These are phyloP conservation scores for Heliconius erato DNA, from an alignment of 2,888 invertebrate species.

Conservation along the genomic window DNA sequence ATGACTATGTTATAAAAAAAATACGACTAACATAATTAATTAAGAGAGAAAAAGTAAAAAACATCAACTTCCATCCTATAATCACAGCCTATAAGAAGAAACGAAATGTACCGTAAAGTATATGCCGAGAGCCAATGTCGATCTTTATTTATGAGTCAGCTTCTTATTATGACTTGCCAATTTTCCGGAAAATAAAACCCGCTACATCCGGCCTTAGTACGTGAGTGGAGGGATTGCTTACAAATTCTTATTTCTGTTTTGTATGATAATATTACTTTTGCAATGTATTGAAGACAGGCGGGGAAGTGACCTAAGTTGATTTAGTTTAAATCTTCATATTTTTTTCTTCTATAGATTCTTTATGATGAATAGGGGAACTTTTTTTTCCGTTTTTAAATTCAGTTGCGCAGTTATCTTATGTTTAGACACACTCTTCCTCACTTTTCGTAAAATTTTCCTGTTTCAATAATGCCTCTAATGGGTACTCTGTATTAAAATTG, in stretches of 20 bases:
- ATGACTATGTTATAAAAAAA: no score
- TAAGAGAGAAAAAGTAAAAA: background rate
- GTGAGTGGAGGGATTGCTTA: constrained; percentile 70
- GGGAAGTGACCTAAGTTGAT: background rate
- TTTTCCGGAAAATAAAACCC: constrained; percentile 81
- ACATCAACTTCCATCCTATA: background rate
- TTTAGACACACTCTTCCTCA: no score
- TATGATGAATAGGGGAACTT: no score
- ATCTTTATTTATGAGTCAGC: constrained; percentile 84
- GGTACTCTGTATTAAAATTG: no score
- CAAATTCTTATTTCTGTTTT: constrained; percentile 71
- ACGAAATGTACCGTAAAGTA: constrained; percentile 82
- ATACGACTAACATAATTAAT: background rate
- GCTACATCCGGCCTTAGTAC: constrained; percentile 57
- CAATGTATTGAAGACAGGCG: constrained; percentile 22
- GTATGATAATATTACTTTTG: constrained; percentile 68
- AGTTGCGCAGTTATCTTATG: no score
- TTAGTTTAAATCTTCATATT: background rate
- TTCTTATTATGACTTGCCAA: constrained; percentile 84
- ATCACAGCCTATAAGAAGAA: constrained; percentile 62
- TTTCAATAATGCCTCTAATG: no score
- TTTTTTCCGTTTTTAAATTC: no score
- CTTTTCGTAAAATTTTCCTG: no score
- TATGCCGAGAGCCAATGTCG: constrained; percentile 80
- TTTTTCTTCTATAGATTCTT: no score